Percentiles rank a stretch among this genome's conserved stretches.
Conservation (phyloP, 2,888 invertebrate genomes). For the Zonitis immaculata region DNA sequence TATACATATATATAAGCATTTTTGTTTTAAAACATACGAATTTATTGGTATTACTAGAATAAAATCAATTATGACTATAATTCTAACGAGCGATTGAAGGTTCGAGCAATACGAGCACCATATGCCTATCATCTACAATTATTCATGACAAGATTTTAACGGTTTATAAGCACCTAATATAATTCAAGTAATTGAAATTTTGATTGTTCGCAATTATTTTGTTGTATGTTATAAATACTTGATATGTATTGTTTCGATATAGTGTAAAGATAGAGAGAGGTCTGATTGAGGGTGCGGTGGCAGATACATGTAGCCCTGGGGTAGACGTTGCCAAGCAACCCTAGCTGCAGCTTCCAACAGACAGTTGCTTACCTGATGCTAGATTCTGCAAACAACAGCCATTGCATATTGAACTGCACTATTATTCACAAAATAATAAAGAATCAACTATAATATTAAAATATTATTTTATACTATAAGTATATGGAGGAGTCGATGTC, state of each 20-base stretch:
- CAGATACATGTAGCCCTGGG: constrained; percentile 23
- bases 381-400: neutral
- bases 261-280: constrained; percentile 10
- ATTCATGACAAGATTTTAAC: neutral
- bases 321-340: constrained; percentile 26
- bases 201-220: constrained; percentile 2
- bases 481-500: too few relatives aligned
- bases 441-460: too few relatives aligned
- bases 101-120: neutral
- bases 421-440: too few relatives aligned
- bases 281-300: constrained; percentile 17
- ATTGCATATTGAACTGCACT: neutral
- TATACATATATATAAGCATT: too few relatives aligned
- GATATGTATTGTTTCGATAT: constrained; percentile 14
- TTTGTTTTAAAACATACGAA: too few relatives aligned
- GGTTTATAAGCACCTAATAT: neutral
- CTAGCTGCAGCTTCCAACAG: constrained; percentile 26
- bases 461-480: too few relatives aligned
- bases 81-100: neutral
- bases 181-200: too few relatives aligned
- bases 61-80: too few relatives aligned
- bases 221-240: constrained; percentile 19
- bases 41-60: too few relatives aligned
- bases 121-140: neutral
- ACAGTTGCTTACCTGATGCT: constrained; percentile 25